phyloP scores from a whole-genome alignment of 2,797 vertebrate species.

The Acanthurus tractus region DNA sequence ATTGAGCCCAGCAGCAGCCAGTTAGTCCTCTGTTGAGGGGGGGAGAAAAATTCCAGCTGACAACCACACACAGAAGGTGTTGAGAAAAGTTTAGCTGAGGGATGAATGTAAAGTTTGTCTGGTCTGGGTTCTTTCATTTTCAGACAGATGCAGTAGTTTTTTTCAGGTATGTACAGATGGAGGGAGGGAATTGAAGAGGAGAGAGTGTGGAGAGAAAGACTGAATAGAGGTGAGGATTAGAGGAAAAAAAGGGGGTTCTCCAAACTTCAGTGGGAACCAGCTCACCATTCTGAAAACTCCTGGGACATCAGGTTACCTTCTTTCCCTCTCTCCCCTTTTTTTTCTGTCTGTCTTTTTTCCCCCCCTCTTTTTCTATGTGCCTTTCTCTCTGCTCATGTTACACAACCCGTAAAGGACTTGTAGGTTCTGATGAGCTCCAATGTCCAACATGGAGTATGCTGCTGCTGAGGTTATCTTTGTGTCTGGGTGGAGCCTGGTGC shows the following conservation, averaged over 20 bases:
- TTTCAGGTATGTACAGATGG: conserved; percentile 34
- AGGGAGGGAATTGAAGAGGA: conserved; percentile 35
- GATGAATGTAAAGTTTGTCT: conserved; percentile 36
- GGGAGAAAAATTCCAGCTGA: conserved; percentile 44
- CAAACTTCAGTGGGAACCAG: conserved; percentile 78
- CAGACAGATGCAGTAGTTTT: not conserved
- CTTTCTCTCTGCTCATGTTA: conserved; percentile 82
- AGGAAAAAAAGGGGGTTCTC: conserved; percentile 53
- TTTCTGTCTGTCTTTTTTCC: conserved; percentile 42
- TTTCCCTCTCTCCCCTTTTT: conserved; percentile 40
- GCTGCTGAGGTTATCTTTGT: conserved; percentile 71
- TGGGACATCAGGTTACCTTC: conserved; percentile 83
- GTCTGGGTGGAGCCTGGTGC: conserved; percentile 73
- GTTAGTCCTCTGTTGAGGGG: conserved; percentile 23
- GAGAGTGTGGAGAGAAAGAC: conserved; percentile 17
- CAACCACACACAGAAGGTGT: conserved; percentile 13
- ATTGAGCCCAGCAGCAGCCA: conserved; percentile 47
- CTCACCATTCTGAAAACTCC: conserved; percentile 73
- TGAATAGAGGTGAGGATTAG: conserved; percentile 52
- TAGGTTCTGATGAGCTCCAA: conserved; percentile 78
- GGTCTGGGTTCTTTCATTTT: conserved; percentile 15
- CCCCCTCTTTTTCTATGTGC: conserved; percentile 66
- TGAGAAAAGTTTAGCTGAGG: conserved; percentile 29
- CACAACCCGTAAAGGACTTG: conserved; percentile 83
- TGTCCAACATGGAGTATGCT: conserved; percentile 74